Evolutionary conservation across 2,113 vertebrate genomes (phyloP), one percentile per base, ranked within the genome.

Genomic region (Oryzias melastigma): DNA sequence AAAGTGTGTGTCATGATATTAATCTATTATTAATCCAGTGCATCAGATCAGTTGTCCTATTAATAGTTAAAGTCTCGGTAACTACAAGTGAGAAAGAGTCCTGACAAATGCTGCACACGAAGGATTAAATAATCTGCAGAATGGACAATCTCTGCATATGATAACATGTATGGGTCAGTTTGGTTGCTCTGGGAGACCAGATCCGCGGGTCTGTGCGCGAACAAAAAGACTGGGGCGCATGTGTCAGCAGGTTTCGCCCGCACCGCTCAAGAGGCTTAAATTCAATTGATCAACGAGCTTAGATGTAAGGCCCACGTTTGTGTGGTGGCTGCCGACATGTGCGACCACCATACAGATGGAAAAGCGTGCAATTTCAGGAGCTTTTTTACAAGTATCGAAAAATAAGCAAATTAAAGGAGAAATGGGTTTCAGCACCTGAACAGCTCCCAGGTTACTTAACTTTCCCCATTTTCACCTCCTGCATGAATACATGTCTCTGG

Each of bases 261-360:
- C 69, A 59, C 75, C 81, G 84, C 83, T 86, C 88, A 87, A 86
- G 89, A 88, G 87, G 86, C 90, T 91, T 92, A 92, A 77, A 88
- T 91, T 88, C 91, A 90, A 87, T 86, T 91, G 88, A 91, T 90
- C 88, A 86, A 81, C 78, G 81, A 91, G 90, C 89, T 92, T 91
- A 91, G 75, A 78, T 72, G 82, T 62, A 73, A 77, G 78, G 76
- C 80, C 81, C 77, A 82, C 87, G 82, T 88, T 88, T 81, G 74
- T 60, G 58, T 60, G 42, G 29, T 75, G 74, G 85, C 48, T 63
- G 55, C 52, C 68, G 58, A 0, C 29, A 67, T 62, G 52, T 41
- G 40, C 29, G 17, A 15, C 48, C 35, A 52, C 46, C 20, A 61
- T 14, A 46, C 8, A n/a, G 8, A 35, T 35, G 45, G 22, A 40